Evolutionary conservation across 2,113 vertebrate genomes (phyloP).

Genomic region (Petaurus breviceps): DNA sequence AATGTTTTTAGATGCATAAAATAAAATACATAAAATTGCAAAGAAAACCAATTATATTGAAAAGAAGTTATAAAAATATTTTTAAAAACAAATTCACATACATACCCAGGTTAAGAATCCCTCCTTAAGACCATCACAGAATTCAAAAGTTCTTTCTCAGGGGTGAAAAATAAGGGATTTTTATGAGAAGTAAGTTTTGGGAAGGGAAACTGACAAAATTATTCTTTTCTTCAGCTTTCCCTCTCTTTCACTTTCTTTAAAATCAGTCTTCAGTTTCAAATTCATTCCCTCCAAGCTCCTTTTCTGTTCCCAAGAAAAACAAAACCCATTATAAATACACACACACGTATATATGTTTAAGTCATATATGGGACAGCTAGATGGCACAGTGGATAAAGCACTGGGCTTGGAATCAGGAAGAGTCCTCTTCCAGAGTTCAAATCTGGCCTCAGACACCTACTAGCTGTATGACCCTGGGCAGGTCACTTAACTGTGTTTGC

Average conservation of each 20-base stretch:
- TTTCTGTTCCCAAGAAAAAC: neutral
- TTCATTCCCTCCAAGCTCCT: neutral
- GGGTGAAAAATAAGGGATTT: neutral
- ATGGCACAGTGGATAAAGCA: too few species aligned
- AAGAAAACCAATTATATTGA: neutral
- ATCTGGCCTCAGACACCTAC: neutral
- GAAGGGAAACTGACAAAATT: neutral
- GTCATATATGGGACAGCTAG: too few species aligned
- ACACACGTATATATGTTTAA: neutral
- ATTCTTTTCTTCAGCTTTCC: neutral
- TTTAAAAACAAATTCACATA: conserved; percentile 2
- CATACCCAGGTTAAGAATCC: neutral
- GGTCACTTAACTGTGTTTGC: too few species aligned
- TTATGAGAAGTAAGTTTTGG: too few species aligned
- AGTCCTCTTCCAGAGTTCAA: neutral
- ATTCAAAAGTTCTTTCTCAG: neutral
- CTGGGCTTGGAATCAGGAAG: neutral
- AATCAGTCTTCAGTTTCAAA: neutral
- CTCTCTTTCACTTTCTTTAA: neutral
- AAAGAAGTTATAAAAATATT: neutral
- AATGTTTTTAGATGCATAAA: neutral
- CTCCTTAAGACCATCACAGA: neutral
- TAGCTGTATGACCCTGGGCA: neutral
- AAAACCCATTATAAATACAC: neutral
- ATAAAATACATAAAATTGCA: neutral